A percentile compares a stretch with the other conserved stretches of the same genome.
Conservation (phyloP, 2,888 invertebrate genomes). For the Diplolepis rosae region DNA sequence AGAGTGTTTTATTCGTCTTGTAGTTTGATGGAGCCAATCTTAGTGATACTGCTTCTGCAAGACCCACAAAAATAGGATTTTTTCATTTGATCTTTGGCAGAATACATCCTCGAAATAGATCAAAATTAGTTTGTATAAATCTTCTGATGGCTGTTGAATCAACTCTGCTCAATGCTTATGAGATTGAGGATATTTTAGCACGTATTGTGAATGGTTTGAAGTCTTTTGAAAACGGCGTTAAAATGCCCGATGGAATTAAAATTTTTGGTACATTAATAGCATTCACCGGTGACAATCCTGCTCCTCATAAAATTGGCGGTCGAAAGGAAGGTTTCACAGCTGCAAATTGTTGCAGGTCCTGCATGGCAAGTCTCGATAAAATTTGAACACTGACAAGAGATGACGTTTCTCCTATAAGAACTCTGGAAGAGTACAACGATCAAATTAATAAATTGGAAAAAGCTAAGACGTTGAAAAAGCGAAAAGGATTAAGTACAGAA, state of each 20-base stretch:
- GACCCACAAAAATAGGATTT: background rate
- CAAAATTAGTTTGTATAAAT: conserved; percentile 23
- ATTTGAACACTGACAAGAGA: conserved; percentile 5
- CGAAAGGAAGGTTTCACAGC: conserved; percentile 30
- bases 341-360: conserved; percentile 15
- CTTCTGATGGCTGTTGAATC: conserved; percentile 27
- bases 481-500: background rate
- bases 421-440: conserved; percentile 1
- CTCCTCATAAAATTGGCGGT: conserved; percentile 21
- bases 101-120: background rate
- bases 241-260: background rate
- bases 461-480: background rate
- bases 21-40: background rate
- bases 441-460: background rate
- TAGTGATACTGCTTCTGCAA: background rate
- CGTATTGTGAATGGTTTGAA: conserved; percentile 13
- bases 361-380: background rate
- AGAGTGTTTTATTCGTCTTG: background rate
- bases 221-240: conserved; percentile 15
- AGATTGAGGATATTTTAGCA: background rate
- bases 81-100: background rate
- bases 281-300: conserved; percentile 19
- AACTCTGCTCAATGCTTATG: background rate
- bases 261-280: background rate
- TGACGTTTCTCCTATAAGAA: conserved; percentile 23